These are phyloP conservation scores for Cinclus mexicanus DNA, from an alignment of 2,113 vertebrate genomes.

Conservation along the genomic window DNA sequence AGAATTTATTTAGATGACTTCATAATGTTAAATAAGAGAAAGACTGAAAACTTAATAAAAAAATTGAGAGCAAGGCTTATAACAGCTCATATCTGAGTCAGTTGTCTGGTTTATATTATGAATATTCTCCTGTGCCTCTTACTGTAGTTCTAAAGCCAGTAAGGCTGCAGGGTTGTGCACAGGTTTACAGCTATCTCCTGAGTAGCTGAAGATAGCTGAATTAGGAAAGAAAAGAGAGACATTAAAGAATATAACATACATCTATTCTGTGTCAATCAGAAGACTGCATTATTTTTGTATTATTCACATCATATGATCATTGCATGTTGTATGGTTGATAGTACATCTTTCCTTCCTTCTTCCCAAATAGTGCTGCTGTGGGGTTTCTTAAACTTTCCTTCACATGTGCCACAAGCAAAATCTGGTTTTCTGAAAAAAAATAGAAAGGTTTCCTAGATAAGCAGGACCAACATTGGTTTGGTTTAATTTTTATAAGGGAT, in stretches of 20 bases:
- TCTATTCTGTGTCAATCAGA: not conserved
- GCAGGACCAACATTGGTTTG: not conserved
- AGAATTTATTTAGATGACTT: not conserved
- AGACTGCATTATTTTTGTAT: not conserved
- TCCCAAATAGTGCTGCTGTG: not conserved
- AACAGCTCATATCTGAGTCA: not conserved
- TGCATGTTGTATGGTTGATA: too few species aligned
- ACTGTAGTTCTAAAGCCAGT: not conserved
- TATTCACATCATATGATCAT: not conserved
- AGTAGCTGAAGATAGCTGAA: not conserved
- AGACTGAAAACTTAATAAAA: not conserved
- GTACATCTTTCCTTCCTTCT: not conserved
- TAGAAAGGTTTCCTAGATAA: not conserved
- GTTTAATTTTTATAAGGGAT: not conserved
- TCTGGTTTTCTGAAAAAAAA: not conserved
- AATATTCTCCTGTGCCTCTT: not conserved
- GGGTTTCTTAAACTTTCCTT: not conserved
- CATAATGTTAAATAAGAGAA: not conserved
- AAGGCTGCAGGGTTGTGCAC: not conserved
- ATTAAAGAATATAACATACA: not conserved
- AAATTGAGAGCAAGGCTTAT: not conserved
- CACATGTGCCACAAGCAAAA: not conserved
- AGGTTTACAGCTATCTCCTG: not conserved
- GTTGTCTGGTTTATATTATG: not conserved
- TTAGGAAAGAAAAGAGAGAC: not conserved